Percentiles rank a stretch among this genome's conserved stretches.
Evolutionary conservation across 2,888 invertebrate species (phyloP).

Genomic region (Rhaphigaster nebulosa): DNA sequence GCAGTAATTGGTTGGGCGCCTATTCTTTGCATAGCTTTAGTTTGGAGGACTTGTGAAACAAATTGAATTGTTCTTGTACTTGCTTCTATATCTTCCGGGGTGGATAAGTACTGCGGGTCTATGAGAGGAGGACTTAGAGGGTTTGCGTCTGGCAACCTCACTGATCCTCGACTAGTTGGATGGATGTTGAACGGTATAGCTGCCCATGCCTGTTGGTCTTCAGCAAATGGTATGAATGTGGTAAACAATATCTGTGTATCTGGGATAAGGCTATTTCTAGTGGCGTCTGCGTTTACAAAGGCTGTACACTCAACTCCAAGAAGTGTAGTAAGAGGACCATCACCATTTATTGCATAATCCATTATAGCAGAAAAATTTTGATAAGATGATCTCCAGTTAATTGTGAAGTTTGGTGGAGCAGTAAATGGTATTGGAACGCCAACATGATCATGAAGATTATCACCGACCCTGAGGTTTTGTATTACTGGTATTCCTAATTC

Average conservation of each 20-base stretch:
- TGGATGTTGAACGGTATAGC: slow-evolving; percentile 75
- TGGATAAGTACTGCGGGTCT: slow-evolving; percentile 77
- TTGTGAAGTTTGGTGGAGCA: slow-evolving; percentile 51
- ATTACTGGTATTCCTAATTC: slow-evolving; percentile 63
- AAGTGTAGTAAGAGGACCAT: slow-evolving; percentile 61
- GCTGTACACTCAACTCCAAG: slow-evolving; percentile 62
- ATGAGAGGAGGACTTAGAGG: slow-evolving; percentile 77
- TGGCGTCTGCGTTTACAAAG: slow-evolving; percentile 58
- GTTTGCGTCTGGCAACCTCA: slow-evolving; percentile 75
- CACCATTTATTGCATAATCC: slow-evolving; percentile 57
- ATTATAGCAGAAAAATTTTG: slow-evolving; percentile 59
- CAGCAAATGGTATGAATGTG: slow-evolving; percentile 68
- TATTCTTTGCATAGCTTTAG: slow-evolving; percentile 74
- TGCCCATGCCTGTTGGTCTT: slow-evolving; percentile 70
- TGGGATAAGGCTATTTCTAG: slow-evolving; percentile 55
- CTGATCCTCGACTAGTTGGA: slow-evolving; percentile 76
- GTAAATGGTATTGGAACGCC: slow-evolving; percentile 60
- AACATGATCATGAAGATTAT: slow-evolving; percentile 64
- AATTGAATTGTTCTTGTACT: slow-evolving; percentile 74
- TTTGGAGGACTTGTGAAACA: slow-evolving; percentile 73
- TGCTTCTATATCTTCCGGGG: slow-evolving; percentile 76
- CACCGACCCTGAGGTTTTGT: slow-evolving; percentile 64
- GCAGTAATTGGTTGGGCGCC: slow-evolving; percentile 68
- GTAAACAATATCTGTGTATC: slow-evolving; percentile 62
- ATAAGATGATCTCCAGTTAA: slow-evolving; percentile 58